A percentile compares a stretch with the other conserved stretches of the same genome.
These are phyloP conservation scores for Mythimna loreyi DNA, from an alignment of 2,888 invertebrate species.

Conservation along the genomic window DNA sequence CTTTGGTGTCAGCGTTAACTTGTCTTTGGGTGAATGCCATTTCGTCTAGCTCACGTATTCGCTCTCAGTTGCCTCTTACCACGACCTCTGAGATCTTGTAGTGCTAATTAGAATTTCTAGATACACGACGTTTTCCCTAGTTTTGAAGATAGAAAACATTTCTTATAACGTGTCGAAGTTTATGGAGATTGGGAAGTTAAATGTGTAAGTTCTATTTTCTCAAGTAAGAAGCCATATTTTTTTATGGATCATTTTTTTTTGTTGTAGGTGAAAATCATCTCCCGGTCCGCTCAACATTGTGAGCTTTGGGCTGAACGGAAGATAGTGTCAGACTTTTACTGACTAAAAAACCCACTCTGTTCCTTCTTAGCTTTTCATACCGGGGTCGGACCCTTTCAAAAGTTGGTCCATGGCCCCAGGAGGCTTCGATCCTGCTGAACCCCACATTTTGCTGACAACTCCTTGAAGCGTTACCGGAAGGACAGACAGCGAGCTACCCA, in stretches of 20 bases:
- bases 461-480: too few relatives aligned
- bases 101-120: slow-evolving; percentile 29
- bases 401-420: too few relatives aligned
- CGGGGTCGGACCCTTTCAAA: too few relatives aligned
- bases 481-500: too few relatives aligned
- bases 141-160: background rate
- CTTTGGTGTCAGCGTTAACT: background rate
- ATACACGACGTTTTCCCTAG: slow-evolving; percentile 1
- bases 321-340: too few relatives aligned
- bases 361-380: too few relatives aligned
- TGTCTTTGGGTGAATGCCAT: slow-evolving; percentile 6
- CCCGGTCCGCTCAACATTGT: too few relatives aligned
- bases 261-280: too few relatives aligned
- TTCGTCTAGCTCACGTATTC: background rate
- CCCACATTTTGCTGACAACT: too few relatives aligned
- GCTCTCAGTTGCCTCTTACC: background rate
- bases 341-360: too few relatives aligned
- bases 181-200: background rate
- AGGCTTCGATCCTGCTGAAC: too few relatives aligned
- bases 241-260: slow-evolving; percentile 6
- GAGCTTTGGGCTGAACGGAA: too few relatives aligned
- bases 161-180: background rate
- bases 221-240: background rate
- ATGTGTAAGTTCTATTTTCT: background rate
- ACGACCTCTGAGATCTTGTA: slow-evolving; percentile 1